Evolutionary conservation across 2,113 vertebrate species (phyloP).

Genomic region (Pollachius pollachius): DNA sequence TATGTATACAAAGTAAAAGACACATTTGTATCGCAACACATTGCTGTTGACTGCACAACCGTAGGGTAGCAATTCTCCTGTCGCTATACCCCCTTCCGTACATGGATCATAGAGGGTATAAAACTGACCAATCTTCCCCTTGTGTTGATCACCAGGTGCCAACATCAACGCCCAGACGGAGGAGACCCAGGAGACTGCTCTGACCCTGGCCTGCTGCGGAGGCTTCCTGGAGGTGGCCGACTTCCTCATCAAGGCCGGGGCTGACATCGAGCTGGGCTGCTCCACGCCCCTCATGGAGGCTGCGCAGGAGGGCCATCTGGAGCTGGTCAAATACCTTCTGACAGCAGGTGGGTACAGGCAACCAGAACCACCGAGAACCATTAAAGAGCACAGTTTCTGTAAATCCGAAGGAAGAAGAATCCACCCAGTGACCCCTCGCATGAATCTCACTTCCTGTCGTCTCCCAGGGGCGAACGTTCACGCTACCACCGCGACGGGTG

Average conservation of each 20-base stretch:
- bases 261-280: conserved; percentile 96
- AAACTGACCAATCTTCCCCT: neutral
- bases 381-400: neutral
- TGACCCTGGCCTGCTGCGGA: conserved; percentile 96
- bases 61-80: no score
- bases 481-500: conserved; percentile 96
- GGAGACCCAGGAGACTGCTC: conserved; percentile 96
- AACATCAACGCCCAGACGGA: conserved; percentile 99
- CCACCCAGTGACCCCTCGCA: neutral
- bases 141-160: conserved; percentile 78
- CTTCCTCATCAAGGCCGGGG: conserved; percentile 97
- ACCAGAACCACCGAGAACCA: neutral
- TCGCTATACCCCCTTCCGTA: no score
- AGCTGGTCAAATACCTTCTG: conserved; percentile 96
- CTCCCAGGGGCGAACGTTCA: conserved; percentile 91
- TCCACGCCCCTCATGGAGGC: conserved; percentile 98
- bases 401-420: neutral
- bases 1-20: no score
- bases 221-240: conserved; percentile 98
- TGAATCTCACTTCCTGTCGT: conserved; percentile 4
- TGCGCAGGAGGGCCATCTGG: conserved; percentile 96
- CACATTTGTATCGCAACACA: no score
- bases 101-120: no score
- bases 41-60: no score
- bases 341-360: conserved; percentile 82